Base-by-base conservation (phyloP, 2,113 vertebrate genomes). In the Macaca mulatta region DNA sequence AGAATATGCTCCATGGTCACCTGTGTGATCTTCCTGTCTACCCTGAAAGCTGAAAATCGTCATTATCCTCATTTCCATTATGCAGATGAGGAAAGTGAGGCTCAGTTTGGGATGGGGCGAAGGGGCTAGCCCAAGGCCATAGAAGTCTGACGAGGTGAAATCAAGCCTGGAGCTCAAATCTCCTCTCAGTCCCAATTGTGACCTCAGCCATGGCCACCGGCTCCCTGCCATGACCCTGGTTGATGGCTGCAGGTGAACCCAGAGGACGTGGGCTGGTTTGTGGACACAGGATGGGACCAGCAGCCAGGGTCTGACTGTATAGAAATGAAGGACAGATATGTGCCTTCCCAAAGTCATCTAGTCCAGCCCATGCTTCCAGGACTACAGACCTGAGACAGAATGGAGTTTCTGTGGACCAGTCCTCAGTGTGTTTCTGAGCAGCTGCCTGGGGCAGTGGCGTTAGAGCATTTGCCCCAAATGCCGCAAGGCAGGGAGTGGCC, bases 401-500 rank as follows among this genome's bases (percentile, higher is more conserved):
- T 0, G 3, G 16, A 38, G 10, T 77, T 52, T 32, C 8, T 0
- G 16, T 0, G 14, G 45, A 35, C 20, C 27, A 35, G 64, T 43
- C 25, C 30, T 45, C 9, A 0, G 50, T 0, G 7, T 48, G 72
- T 61, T 38, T 74, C 45, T 10, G 1, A 9, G 45, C 43, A 8
- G 61, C 3, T 13, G 30, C 32, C 3, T 4, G 35, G 6, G 8
- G 3, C 5, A 16, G 13, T 30, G 88, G 70, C 35, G 2, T 11
- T 0, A 2, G 17, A 6, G 75, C 22, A 83, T 45, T 45, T 45
- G 17, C 30, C 64, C 35, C 0, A 20, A 10, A 0, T 3, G 57
- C 45, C 5, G 12, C 48, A 48, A 79, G 38, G 86, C 30, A 77
- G 0, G 30, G 3, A n/a, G 10, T 1, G 59, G 55, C 98, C 98